These are phyloP conservation scores for Thymelicus lineola DNA, from an alignment of 2,888 invertebrate species.

Conservation along the genomic window DNA sequence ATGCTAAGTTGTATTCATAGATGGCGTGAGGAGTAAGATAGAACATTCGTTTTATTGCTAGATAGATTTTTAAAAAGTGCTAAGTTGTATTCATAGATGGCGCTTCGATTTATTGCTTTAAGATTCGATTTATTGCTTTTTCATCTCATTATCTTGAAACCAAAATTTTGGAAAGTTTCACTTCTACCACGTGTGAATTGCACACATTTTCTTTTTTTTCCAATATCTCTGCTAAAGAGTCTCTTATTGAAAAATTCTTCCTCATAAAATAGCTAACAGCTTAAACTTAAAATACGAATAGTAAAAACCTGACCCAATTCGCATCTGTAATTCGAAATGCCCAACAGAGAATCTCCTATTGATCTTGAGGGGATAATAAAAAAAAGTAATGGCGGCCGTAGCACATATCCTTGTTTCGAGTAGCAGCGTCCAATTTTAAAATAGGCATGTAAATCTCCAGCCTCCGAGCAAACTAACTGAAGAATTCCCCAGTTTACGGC, in stretches of 20 bases:
- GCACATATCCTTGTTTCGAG: background rate
- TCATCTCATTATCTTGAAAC: too few relatives aligned
- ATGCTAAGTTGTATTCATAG: too few relatives aligned
- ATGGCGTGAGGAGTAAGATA: too few relatives aligned
- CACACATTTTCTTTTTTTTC: too few relatives aligned
- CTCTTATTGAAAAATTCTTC: background rate
- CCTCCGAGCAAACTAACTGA: background rate
- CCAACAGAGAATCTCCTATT: constrained; percentile 1
- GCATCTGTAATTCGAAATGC: background rate
- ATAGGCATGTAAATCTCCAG: background rate
- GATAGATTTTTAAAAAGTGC: too few relatives aligned
- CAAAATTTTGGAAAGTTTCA: too few relatives aligned
- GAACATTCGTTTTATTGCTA: too few relatives aligned
- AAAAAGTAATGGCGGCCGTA: background rate
- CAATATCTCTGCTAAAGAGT: too few relatives aligned
- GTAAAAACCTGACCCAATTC: constrained; percentile 4
- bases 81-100: too few relatives aligned
- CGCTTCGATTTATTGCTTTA: too few relatives aligned
- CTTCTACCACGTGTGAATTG: too few relatives aligned
- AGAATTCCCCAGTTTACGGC: background rate
- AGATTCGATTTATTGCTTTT: too few relatives aligned
- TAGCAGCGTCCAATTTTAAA: background rate
- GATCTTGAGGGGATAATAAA: constrained; percentile 12
- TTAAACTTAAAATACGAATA: background rate
- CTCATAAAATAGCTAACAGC: background rate